Evolutionary conservation across 2,797 vertebrate species (phyloP).

Genomic region (Microctenopoma steveboyesi): DNA sequence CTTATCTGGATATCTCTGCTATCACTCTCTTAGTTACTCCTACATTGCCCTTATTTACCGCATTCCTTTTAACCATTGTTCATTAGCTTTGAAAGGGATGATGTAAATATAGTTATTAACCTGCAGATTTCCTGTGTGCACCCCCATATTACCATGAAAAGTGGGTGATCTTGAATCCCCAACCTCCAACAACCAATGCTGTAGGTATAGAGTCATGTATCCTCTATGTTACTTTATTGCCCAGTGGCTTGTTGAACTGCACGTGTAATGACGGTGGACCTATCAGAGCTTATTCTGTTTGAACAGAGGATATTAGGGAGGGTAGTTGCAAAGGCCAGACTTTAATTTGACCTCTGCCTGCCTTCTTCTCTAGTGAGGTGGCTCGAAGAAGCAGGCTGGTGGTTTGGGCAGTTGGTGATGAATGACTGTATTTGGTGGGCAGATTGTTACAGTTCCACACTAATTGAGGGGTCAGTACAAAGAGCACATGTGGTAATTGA

Average conservation of each 20-base stretch:
- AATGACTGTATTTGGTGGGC: slow-evolving; percentile 94
- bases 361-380: slow-evolving; percentile 83
- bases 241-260: slow-evolving; percentile 57
- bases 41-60: slow-evolving; percentile 75
- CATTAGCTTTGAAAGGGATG: slow-evolving; percentile 51
- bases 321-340: slow-evolving; percentile 87
- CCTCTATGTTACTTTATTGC: slow-evolving; percentile 44
- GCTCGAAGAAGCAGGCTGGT: slow-evolving; percentile 85
- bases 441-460: slow-evolving; percentile 95
- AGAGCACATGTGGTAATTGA: slow-evolving; percentile 94
- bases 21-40: slow-evolving; percentile 80
- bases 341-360: slow-evolving; percentile 92
- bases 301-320: slow-evolving; percentile 84
- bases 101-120: slow-evolving; percentile 54
- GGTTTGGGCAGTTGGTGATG: slow-evolving; percentile 93
- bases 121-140: slow-evolving; percentile 35
- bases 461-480: slow-evolving; percentile 94
- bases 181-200: slow-evolving; percentile 16
- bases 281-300: slow-evolving; percentile 72
- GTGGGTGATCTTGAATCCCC: slow-evolving; percentile 27
- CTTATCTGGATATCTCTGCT: slow-evolving; percentile 80
- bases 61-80: slow-evolving; percentile 59
- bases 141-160: neutral
- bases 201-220: slow-evolving; percentile 4
- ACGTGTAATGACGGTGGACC: slow-evolving; percentile 70